Evolutionary conservation across 2,113 vertebrate species (phyloP).

Genomic region (Rhegmatorhina hoffmannsi): DNA sequence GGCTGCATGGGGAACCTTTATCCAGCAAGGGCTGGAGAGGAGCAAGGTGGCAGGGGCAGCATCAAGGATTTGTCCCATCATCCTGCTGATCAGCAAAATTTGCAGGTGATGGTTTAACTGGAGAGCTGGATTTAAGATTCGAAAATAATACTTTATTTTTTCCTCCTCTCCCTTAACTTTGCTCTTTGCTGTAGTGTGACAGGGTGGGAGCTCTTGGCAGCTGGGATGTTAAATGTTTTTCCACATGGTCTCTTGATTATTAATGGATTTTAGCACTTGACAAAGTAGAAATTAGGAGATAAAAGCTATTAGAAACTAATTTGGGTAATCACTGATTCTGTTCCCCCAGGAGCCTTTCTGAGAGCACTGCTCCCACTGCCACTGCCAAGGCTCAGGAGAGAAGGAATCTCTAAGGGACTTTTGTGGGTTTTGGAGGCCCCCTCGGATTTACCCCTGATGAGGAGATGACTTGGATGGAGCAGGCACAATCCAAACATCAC

Average conservation of each 20-base stretch:
- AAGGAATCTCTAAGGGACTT: not conserved
- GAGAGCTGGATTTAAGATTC: not conserved
- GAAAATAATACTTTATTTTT: not conserved
- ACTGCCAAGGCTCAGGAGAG: not conserved
- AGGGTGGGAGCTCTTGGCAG: constrained; percentile 14
- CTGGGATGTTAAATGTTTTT: constrained; percentile 56
- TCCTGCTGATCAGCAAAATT: not conserved
- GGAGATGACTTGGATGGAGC: not conserved
- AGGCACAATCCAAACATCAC: not conserved
- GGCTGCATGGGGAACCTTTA: fast-evolving
- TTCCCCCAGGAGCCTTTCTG: constrained; percentile 36
- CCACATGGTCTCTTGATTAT: constrained; percentile 56
- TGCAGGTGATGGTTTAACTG: not conserved
- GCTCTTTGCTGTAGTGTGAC: not conserved
- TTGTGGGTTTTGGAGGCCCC: not conserved
- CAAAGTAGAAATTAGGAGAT: constrained; percentile 67
- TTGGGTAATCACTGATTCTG: constrained; percentile 52
- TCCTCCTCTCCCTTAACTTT: not conserved
- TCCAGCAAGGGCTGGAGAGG: not conserved
- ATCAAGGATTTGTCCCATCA: not conserved
- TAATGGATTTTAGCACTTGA: constrained; percentile 68
- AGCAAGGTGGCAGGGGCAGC: not conserved
- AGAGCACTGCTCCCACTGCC: not conserved
- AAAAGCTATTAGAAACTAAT: constrained; percentile 71
- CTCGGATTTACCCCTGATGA: not conserved